phyloP scores from a whole-genome alignment of 2,888 invertebrate species.

The Eristalinus sepulchralis region DNA sequence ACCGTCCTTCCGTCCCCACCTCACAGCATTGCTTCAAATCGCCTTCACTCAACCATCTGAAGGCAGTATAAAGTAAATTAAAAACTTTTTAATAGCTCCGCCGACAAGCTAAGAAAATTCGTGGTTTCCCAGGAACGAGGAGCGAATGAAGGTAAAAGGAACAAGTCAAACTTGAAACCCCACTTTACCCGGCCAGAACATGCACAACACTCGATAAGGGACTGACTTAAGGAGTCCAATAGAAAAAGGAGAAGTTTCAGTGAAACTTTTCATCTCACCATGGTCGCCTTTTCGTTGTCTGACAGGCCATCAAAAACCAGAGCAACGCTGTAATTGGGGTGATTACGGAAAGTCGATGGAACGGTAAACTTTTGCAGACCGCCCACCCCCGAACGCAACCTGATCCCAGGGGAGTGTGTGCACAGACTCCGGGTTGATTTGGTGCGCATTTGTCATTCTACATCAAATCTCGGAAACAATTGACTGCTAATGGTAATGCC shows the following conservation, averaged over 20 bases:
- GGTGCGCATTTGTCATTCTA: constrained; percentile 15
- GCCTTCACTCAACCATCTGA: constrained; percentile 19
- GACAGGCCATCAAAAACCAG: constrained; percentile 19
- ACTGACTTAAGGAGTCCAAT: not conserved
- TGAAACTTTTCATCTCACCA: constrained; percentile 22
- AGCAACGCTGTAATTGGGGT: constrained; percentile 37
- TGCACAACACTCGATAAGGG: not conserved
- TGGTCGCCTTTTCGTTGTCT: not conserved
- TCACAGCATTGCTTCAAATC: not conserved
- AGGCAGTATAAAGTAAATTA: constrained; percentile 59
- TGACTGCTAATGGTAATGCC: constrained; percentile 32
- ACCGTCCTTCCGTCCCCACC: not conserved
- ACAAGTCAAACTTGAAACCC: constrained; percentile 29
- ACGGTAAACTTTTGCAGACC: constrained; percentile 28
- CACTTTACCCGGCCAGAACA: constrained; percentile 3
- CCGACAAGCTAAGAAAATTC: constrained; percentile 33
- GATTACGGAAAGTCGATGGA: constrained; percentile 44
- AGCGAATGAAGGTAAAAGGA: constrained; percentile 1
- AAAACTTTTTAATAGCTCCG: constrained; percentile 64
- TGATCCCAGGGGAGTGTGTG: not conserved
- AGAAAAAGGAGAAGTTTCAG: constrained; percentile 37
- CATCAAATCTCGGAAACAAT: constrained; percentile 22
- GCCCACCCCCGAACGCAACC: not conserved
- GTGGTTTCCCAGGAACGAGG: not conserved
- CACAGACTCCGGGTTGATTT: not conserved